Conservation (phyloP, 2,888 invertebrate genomes). For the Drosophila kuntzei region DNA sequence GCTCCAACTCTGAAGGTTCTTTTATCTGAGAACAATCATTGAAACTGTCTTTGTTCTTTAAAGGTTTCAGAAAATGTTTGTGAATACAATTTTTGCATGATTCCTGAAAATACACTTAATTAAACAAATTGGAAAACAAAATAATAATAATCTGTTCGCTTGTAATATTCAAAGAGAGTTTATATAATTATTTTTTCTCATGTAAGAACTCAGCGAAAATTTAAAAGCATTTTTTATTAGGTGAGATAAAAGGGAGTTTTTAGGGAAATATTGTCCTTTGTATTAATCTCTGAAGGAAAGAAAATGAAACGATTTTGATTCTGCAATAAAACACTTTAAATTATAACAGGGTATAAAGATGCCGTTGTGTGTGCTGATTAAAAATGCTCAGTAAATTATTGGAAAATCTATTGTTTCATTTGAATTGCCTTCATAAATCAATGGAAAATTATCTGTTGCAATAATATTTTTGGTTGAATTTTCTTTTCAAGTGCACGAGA, state of each 20-base stretch:
- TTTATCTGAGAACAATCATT: constrained; percentile 1
- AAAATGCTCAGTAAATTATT: constrained; percentile 41
- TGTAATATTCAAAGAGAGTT: background rate
- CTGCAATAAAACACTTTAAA: background rate
- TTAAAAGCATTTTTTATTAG: too few relatives aligned
- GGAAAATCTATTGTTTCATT: constrained; percentile 47
- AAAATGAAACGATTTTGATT: too few relatives aligned
- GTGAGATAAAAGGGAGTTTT: too few relatives aligned
- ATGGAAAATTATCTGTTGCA: constrained; percentile 60
- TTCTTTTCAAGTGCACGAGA: constrained; percentile 14
- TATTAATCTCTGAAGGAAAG: too few relatives aligned
- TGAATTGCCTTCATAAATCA: constrained; percentile 59
- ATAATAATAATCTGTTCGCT: background rate
- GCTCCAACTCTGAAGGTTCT: background rate
- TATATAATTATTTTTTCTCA: background rate
- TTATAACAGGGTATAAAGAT: background rate
- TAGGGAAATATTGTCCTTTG: too few relatives aligned
- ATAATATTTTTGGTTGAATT: constrained; percentile 44
- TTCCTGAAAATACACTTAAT: background rate
- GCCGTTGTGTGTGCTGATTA: background rate
- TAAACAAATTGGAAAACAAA: background rate
- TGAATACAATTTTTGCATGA: background rate
- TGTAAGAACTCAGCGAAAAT: too few relatives aligned
- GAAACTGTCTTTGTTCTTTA: constrained; percentile 3
- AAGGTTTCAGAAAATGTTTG: background rate